phyloP scores from a whole-genome alignment of 1,140 invertebrate species.

The Apis dorsata region DNA sequence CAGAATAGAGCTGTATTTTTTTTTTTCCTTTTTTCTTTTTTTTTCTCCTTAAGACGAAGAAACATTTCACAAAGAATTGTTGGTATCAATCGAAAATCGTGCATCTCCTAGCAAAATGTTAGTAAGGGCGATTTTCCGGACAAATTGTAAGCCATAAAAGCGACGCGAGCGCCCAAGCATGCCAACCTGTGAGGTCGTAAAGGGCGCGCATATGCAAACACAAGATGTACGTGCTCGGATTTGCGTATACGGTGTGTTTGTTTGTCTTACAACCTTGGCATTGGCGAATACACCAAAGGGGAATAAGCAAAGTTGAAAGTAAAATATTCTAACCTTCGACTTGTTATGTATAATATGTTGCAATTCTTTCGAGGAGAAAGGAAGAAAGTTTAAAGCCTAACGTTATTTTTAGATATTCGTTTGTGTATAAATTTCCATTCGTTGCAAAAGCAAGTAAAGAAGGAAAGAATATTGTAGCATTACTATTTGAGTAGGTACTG shows the following conservation, averaged over 20 bases:
- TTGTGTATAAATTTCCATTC: too few relatives aligned
- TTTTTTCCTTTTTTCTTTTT: too few relatives aligned
- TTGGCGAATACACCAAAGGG: conserved; percentile 32
- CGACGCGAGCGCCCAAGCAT: conserved; percentile 12
- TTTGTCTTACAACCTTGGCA: conserved; percentile 54
- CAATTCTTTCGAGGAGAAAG: neutral
- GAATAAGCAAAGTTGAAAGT: neutral
- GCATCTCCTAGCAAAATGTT: conserved; percentile 24
- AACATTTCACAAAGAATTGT: conserved; percentile 13
- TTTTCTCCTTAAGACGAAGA: neutral
- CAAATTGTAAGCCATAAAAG: conserved; percentile 39
- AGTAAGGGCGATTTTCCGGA: conserved; percentile 3
- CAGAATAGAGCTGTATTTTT: neutral
- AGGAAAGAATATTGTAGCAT: too few relatives aligned
- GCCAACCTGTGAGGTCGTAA: conserved; percentile 10
- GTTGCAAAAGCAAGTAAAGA: too few relatives aligned
- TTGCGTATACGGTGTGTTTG: conserved; percentile 46
- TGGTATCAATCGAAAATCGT: conserved; percentile 24
- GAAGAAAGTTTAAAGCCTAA: neutral
- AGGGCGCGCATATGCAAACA: conserved; percentile 56
- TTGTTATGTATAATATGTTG: neutral
- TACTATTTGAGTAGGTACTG: too few relatives aligned
- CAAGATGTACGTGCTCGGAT: conserved; percentile 52
- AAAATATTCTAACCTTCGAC: neutral
- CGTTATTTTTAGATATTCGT: neutral